Percentiles rank a stretch among this genome's conserved stretches.
phyloP scores from a whole-genome alignment of 2,888 invertebrate genomes.

The Catocala nupta region DNA sequence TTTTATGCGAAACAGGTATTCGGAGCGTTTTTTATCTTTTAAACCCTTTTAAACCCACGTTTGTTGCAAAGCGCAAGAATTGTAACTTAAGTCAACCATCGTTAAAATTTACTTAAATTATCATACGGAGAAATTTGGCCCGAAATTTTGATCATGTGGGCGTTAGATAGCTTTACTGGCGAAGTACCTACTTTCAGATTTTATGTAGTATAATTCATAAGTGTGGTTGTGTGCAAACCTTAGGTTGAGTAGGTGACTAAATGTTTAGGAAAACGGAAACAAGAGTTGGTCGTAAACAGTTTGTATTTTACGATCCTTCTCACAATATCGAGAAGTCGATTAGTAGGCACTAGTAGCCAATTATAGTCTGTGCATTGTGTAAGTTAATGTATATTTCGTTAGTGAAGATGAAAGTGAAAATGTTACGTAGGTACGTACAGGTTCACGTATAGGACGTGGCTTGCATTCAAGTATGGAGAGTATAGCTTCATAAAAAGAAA shows the following conservation, averaged over 20 bases:
- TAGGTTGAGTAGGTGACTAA: conserved; percentile 23
- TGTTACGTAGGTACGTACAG: conserved; percentile 52
- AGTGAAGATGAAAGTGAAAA: conserved; percentile 68
- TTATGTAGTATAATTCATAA: conserved; percentile 16
- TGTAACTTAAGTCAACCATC: background rate
- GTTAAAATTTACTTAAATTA: conserved; percentile 6
- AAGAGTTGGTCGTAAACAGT: background rate
- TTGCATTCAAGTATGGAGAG: conserved; percentile 61
- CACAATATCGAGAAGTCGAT: too few species aligned
- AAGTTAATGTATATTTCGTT: conserved; percentile 58
- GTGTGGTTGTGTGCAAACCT: conserved; percentile 18
- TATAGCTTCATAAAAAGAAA: conserved; percentile 59
- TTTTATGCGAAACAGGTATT: conserved; percentile 19
- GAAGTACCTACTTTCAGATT: conserved; percentile 29
- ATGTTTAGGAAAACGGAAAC: conserved; percentile 23
- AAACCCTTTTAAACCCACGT: conserved; percentile 2
- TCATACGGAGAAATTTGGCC: conserved; percentile 6
- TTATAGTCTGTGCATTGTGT: conserved; percentile 17
- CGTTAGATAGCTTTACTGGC: conserved; percentile 12
- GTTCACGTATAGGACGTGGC: conserved; percentile 59
- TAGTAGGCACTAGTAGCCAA: background rate
- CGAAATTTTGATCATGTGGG: conserved; percentile 8
- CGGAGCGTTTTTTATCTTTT: conserved; percentile 9
- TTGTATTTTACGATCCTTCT: background rate
- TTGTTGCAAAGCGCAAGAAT: background rate